Percentiles rank a stretch among this genome's conserved stretches.
These are phyloP conservation scores for Lophotis ruficrista DNA, from an alignment of 2,113 vertebrate genomes.

Conservation along the genomic window DNA sequence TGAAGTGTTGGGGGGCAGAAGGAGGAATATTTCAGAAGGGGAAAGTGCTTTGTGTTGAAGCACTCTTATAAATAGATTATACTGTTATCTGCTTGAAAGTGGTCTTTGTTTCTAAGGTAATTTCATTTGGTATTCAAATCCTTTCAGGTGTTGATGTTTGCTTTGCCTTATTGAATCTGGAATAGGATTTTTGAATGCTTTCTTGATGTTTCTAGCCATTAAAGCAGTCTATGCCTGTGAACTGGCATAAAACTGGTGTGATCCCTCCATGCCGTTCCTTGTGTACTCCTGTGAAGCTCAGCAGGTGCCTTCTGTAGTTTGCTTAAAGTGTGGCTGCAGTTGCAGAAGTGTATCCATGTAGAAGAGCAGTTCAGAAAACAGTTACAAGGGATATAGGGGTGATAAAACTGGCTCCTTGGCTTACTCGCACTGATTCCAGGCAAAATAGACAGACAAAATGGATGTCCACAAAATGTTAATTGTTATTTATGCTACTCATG, in stretches of 20 bases:
- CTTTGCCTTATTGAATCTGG: not conserved
- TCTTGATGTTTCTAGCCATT: slow-evolving; percentile 13
- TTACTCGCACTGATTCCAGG: not conserved
- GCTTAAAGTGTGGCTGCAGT: not conserved
- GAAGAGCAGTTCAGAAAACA: not conserved
- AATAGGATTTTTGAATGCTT: slow-evolving; percentile 1
- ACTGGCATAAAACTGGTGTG: not conserved
- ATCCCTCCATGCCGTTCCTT: not conserved
- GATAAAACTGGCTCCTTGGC: not conserved
- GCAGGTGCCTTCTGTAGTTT: not conserved
- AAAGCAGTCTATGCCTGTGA: not conserved
- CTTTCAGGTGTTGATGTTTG: slow-evolving; percentile 20
- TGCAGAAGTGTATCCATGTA: not conserved
- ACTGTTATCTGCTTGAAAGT: not conserved
- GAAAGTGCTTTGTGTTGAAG: not conserved
- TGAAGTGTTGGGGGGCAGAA: not conserved
- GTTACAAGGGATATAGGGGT: not conserved
- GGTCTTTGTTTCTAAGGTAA: slow-evolving; percentile 34
- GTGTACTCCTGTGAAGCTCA: not conserved
- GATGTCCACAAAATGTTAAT: not conserved
- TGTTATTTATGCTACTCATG: not conserved
- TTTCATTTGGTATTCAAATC: slow-evolving; percentile 20
- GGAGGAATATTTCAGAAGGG: not conserved
- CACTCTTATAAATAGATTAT: slow-evolving; percentile 21
- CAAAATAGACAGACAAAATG: not conserved